These are phyloP conservation scores for Arbacia lixula DNA, from an alignment of 53 echinoderm and acorn worm genomes.

Conservation along the genomic window DNA sequence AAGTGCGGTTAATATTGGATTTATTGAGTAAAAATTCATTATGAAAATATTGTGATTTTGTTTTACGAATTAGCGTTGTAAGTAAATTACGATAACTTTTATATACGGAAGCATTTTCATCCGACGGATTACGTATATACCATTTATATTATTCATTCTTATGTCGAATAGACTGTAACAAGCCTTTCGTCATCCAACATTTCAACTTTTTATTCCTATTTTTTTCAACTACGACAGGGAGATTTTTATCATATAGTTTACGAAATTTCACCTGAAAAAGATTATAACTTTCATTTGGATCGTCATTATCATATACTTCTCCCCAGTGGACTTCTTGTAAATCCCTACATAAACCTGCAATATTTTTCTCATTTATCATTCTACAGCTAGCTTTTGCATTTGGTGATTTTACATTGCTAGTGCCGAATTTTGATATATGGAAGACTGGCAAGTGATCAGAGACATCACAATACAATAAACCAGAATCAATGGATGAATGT, in stretches of 20 bases:
- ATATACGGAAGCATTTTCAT: constrained; percentile 1
- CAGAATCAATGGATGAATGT: neutral
- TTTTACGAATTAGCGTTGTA: neutral
- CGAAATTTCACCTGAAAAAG: neutral
- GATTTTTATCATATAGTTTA: neutral
- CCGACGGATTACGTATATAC: constrained; percentile 6
- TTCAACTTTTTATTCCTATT: neutral
- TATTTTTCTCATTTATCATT: constrained; percentile 6
- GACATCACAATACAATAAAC: constrained; percentile 15
- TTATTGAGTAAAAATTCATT: neutral
- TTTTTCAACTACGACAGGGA: neutral
- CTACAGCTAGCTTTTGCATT: neutral
- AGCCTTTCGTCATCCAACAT: constrained; percentile 7
- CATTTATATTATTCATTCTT: neutral
- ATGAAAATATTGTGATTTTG: constrained; percentile 19
- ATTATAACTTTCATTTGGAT: constrained; percentile 11
- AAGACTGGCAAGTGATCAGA: constrained; percentile 16
- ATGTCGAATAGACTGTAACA: constrained; percentile 6
- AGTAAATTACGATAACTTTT: constrained; percentile 14
- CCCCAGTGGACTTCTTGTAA: constrained; percentile 4
- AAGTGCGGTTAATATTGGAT: neutral
- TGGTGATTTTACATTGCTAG: neutral
- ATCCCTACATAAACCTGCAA: neutral
- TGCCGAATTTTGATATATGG: neutral
- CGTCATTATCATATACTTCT: neutral